Conservation (phyloP, 2,797 vertebrate species). For the Semaprochilodus insignis region DNA sequence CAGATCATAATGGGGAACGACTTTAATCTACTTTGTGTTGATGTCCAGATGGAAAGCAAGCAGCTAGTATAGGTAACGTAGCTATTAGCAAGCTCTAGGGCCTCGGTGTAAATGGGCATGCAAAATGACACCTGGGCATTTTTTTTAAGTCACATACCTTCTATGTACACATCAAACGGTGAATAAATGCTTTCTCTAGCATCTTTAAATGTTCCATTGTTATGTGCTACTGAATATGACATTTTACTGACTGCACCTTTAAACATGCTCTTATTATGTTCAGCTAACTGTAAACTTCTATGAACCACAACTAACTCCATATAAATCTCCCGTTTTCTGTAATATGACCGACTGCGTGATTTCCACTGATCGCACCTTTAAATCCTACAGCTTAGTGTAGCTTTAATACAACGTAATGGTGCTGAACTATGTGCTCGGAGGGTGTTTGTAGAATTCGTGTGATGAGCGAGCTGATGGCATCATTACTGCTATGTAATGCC, state of each 20-base stretch:
- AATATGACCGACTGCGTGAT: background rate
- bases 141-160: too few relatives aligned
- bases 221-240: background rate
- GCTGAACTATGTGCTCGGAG: slow-evolving; percentile 17
- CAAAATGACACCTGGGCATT: too few relatives aligned
- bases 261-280: background rate
- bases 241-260: background rate
- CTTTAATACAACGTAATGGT: slow-evolving; percentile 40
- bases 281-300: background rate
- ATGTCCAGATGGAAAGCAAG: too few relatives aligned
- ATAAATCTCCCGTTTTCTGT: background rate
- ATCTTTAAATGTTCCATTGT: too few relatives aligned
- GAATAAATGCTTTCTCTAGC: too few relatives aligned
- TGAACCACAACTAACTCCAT: too few relatives aligned
- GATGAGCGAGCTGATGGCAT: slow-evolving; percentile 42
- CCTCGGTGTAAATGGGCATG: too few relatives aligned
- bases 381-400: slow-evolving; percentile 18
- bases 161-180: too few relatives aligned
- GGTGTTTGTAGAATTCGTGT: slow-evolving; percentile 30
- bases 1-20: too few relatives aligned
- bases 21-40: too few relatives aligned
- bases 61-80: too few relatives aligned
- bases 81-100: too few relatives aligned
- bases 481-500: slow-evolving; percentile 38
- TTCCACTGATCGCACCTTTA: background rate